Conservation (phyloP, 2,113 vertebrate species). For the Casuarius casuarius region DNA sequence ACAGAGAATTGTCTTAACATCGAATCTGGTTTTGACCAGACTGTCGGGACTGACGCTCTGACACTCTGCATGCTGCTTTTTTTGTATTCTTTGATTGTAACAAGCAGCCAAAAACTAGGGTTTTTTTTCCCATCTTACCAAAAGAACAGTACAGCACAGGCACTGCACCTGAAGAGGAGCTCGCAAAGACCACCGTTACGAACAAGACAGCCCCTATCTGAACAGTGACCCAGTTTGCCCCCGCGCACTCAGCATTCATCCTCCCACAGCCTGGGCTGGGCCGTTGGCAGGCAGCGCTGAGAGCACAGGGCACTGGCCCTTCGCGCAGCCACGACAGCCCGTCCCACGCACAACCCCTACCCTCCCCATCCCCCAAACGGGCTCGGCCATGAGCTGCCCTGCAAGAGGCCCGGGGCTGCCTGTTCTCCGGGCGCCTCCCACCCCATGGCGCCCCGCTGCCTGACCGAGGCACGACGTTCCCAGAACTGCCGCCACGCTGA, state of each 20-base stretch:
- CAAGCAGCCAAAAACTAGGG: not conserved
- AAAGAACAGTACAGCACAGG: not conserved
- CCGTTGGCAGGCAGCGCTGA: not conserved
- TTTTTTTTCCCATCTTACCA: too few relatives aligned
- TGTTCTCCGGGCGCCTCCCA: rapidly evolving
- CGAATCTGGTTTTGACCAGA: not conserved
- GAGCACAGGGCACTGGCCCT: not conserved
- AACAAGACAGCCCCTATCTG: not conserved
- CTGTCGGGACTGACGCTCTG: not conserved
- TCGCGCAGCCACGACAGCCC: not conserved
- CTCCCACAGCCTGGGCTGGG: rapidly evolving
- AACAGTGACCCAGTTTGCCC: not conserved
- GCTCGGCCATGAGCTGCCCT: not conserved
- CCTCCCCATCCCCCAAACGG: not conserved
- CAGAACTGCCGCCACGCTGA: too few relatives aligned
- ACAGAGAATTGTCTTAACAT: rapidly evolving
- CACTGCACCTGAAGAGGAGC: not conserved
- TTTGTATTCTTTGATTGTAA: not conserved
- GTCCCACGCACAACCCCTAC: rapidly evolving
- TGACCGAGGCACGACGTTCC: rapidly evolving
- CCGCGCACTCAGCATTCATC: too few relatives aligned
- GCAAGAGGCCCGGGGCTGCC: rapidly evolving
- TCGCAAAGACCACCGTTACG: not conserved
- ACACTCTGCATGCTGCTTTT: not conserved
- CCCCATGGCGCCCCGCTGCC: rapidly evolving